Conservation (phyloP, 1,140 invertebrate genomes). For the Drosophila leontia region DNA sequence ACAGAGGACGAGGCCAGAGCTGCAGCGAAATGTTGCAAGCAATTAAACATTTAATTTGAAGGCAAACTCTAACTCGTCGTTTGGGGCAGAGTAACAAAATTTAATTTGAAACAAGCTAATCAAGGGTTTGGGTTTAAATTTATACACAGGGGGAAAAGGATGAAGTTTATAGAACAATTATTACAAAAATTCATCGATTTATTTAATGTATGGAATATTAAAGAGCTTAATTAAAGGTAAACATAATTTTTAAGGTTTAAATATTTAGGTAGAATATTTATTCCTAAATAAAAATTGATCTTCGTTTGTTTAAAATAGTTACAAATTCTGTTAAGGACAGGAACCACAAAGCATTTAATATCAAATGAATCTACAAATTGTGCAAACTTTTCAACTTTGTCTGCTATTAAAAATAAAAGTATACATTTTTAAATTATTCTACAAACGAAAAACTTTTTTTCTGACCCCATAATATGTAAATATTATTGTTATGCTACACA, state of each 20-base stretch:
- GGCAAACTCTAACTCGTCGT: constrained; percentile 37
- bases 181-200: background rate
- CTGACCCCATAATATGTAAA: background rate
- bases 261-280: too few species aligned
- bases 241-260: background rate
- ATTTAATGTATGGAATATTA: background rate
- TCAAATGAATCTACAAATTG: background rate
- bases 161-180: too few species aligned
- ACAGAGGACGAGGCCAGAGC: background rate
- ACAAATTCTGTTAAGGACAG: background rate
- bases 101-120: constrained; percentile 53
- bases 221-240: background rate
- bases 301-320: too few species aligned
- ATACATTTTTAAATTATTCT: too few species aligned
- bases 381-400: too few species aligned
- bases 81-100: constrained; percentile 13
- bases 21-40: constrained; percentile 50
- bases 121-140: constrained; percentile 20
- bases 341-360: background rate
- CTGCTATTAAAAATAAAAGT: too few species aligned
- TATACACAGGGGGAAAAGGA: background rate
- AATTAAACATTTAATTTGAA: constrained; percentile 69
- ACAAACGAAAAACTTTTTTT: background rate
- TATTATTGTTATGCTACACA: constrained; percentile 4
- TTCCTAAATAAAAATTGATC: background rate